Conservation (phyloP, 2,113 vertebrate genomes). For the Aldabrachelys gigantea region DNA sequence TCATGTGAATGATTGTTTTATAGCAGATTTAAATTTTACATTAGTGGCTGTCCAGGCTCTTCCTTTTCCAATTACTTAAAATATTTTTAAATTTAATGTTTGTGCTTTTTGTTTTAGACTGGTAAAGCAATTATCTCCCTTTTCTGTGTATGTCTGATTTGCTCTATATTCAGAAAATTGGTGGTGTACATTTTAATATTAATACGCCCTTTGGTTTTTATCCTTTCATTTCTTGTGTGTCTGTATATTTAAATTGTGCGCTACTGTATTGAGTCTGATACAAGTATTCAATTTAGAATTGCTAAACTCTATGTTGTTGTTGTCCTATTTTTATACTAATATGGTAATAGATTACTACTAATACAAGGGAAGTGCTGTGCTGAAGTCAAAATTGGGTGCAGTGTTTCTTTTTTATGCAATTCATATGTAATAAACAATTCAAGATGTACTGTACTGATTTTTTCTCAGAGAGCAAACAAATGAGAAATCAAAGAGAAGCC, state of each 20-base stretch:
- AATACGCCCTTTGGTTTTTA: not conserved
- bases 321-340: not conserved
- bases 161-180: not conserved
- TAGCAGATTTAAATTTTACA: not conserved
- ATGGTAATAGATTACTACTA: not conserved
- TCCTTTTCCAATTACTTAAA: constrained; percentile 10
- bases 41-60: not conserved
- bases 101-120: not conserved
- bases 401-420: not conserved
- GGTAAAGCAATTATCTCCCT: not conserved
- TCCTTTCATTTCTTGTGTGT: constrained; percentile 1
- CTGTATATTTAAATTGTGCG: not conserved
- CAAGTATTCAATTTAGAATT: not conserved
- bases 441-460: not conserved
- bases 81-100: not conserved
- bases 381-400: not conserved
- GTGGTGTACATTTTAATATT: not conserved
- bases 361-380: not conserved
- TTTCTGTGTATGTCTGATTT: not conserved
- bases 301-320: not conserved
- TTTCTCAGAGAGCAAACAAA: not conserved
- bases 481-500: not conserved
- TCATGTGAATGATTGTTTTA: not conserved
- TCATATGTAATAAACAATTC: not conserved
- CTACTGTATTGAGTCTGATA: not conserved